Evolutionary conservation across 1,140 invertebrate genomes (phyloP), one percentile per base, ranked within the genome.

Genomic region (Drosophila nasuta): DNA sequence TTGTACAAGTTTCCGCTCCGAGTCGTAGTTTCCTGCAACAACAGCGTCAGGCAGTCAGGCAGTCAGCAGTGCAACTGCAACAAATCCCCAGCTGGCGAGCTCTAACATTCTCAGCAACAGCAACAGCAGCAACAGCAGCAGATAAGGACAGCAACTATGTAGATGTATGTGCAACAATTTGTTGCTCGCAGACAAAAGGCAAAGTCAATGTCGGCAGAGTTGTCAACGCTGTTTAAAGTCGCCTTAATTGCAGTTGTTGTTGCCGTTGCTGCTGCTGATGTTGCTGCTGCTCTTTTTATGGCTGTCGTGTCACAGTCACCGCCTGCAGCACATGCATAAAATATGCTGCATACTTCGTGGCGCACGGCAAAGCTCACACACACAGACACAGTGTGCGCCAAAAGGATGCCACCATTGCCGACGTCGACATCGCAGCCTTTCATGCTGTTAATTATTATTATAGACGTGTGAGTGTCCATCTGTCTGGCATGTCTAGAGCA

Each of bases 371-470:
- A 66, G 48, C 13, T 6, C 30, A 7, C 20, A 33, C 5, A 33
- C 30, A 33, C 30, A 38, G 7, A 20, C 65, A 45, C 48, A 46
- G 38, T 28, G 15, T 45, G 38, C 38, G 41, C 48, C 63, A 54
- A 64, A 57, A 58, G 63, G 52, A 17, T 62, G 56, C 20, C 35
- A 11, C 15, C 45, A 15, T 49, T 20, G 45, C 25, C 28, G 60
- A 13, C 51, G 45, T 25, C 41, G 38, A 10, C 28, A 38, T 17
- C 51, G 13, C 15, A 41, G 46, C 66, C 75, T 89, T 87, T 85
- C 85, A 89, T 81, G 77, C 86, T 89, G 85, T 89, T 89, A 89
- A 89, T 89, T 89, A 89, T 88, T 88, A 88, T 89, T 89, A 89
- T 89, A 89, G 85, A 89, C 85, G 86, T 89, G 85, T 81, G 85